Evolutionary conservation across 1,140 invertebrate genomes (phyloP), one percentile per base, ranked within the genome.

Genomic region (Cyclina sinensis): DNA sequence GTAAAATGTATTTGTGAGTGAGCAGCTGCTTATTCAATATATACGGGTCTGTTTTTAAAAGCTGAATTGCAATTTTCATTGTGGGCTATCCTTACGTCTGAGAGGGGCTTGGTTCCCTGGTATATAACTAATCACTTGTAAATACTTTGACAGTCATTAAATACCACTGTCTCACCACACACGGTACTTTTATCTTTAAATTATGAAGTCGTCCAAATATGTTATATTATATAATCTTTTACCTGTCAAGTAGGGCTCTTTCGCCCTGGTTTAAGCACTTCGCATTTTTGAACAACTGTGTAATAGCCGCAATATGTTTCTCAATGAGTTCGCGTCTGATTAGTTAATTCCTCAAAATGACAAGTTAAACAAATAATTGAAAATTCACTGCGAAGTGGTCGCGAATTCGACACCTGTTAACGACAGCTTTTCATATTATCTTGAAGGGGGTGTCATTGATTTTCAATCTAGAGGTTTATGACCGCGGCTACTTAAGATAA

Each of bases 321-420:
- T 85, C 51, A 76, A 86, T 54, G 27, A 86, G 37, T 43, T n/a
- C 30, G 12, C 14, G 65, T 74, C 51, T 86, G 74, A 86, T 86
- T 78, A 78, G 70, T 21, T 86, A 86, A 78, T 78, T 48, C 84
- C 54, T 59, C 24, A 57, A 62, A 78, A 86, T 86, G 84, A 86
- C 84, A 86, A 86, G 51, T 78, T 86, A 86, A 86, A 78, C 84
- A 86, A 86, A 74, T 78, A 86, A 78, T 86, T 86, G 70, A 86
- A 86, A 51, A 54, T 59, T 86, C 70, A 39, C 51, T 57, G 51
- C 65, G 48, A 86, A 86, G 68, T 74, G 70, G 84, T 68, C 70
- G 84, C 65, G 73, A 86, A 86, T 78, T 86, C 84, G 84, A 86
- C 84, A 86, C 84, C 84, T 86, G 84, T 86, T 76, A 62, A 86